A percentile compares a stretch with the other conserved stretches of the same genome.
Evolutionary conservation across 2,797 vertebrate species (phyloP).

Genomic region (Brachymystax lenok): DNA sequence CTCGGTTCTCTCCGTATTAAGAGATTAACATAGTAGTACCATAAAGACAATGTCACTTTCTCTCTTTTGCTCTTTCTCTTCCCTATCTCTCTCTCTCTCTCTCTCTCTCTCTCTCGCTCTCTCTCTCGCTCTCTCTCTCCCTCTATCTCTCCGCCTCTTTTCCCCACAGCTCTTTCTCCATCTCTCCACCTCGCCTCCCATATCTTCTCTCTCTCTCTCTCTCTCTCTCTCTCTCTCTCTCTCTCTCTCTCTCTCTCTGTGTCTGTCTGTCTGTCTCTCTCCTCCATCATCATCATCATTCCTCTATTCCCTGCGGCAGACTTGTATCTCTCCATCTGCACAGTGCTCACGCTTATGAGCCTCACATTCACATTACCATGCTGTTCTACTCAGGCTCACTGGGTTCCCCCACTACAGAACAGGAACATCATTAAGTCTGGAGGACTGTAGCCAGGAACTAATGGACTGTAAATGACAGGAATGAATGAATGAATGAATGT

Average conservation of each 20-base stretch:
- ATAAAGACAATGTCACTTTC: constrained; percentile 38
- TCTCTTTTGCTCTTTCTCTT: background rate
- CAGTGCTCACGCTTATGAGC: constrained; percentile 41
- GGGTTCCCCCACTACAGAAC: background rate
- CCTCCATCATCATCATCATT: background rate
- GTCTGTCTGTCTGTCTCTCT: background rate
- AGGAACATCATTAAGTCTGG: background rate
- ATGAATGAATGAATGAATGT: background rate
- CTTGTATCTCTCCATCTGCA: constrained; percentile 52
- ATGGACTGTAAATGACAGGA: constrained; percentile 2
- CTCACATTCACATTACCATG: constrained; percentile 45
- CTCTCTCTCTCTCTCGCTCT: background rate
- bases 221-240: background rate
- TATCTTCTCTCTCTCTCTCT: background rate
- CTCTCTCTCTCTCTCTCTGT: background rate
- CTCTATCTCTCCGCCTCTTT: background rate
- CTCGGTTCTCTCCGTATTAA: constrained; percentile 8
- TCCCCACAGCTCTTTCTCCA: background rate
- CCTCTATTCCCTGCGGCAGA: constrained; percentile 44
- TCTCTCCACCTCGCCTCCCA: background rate
- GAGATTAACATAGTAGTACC: constrained; percentile 55
- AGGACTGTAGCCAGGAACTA: background rate
- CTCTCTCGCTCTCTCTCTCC: background rate
- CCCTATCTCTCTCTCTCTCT: background rate
- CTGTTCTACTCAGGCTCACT: constrained; percentile 33